Evolutionary conservation across 2,113 vertebrate genomes (phyloP).

Genomic region (Corvus moneduloides): DNA sequence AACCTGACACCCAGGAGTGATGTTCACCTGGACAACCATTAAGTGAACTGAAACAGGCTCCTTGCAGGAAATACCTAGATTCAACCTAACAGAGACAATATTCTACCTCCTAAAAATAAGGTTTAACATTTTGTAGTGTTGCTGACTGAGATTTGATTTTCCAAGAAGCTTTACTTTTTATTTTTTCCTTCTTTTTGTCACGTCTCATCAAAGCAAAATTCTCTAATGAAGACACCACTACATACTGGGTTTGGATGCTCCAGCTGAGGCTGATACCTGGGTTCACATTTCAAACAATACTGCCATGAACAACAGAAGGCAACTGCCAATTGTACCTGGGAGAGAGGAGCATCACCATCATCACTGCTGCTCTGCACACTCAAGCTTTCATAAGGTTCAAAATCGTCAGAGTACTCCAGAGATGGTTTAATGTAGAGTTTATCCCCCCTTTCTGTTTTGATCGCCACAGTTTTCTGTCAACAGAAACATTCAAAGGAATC

Average conservation of each 20-base stretch:
- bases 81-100: background rate
- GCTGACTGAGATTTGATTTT: background rate
- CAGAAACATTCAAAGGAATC: background rate
- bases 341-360: background rate
- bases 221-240: background rate
- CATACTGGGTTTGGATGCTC: background rate
- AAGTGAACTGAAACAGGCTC: background rate
- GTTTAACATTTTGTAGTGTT: background rate
- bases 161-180: background rate
- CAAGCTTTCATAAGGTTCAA: constrained; percentile 78
- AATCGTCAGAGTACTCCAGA: constrained; percentile 80
- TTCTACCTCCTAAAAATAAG: background rate
- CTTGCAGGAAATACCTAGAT: background rate
- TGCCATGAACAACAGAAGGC: background rate
- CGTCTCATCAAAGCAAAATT: background rate
- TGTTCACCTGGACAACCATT: background rate
- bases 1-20: background rate
- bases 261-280: background rate
- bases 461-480: constrained; percentile 82
- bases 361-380: constrained; percentile 69
- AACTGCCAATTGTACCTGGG: constrained; percentile 60
- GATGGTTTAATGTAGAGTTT: constrained; percentile 78
- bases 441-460: constrained; percentile 84
- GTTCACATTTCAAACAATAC: background rate
- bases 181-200: background rate